Conservation (phyloP, 2,888 invertebrate species). For the Vanessa cardui region DNA sequence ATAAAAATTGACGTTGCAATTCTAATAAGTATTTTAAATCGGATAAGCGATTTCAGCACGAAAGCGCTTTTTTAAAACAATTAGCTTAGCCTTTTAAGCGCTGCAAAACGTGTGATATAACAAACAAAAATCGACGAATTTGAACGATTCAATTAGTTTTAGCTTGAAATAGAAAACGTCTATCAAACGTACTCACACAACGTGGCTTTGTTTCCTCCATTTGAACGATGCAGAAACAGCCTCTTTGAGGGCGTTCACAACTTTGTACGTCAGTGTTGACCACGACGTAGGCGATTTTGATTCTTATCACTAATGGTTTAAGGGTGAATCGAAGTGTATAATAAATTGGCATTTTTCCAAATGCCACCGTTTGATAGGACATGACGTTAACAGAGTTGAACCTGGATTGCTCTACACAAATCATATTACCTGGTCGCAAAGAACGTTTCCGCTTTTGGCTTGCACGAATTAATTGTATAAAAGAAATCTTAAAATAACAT, state of each 20-base stretch:
- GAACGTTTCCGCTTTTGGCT: conserved; percentile 5
- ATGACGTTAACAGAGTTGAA: conserved; percentile 63
- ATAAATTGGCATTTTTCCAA: conserved; percentile 25
- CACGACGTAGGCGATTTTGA: neutral
- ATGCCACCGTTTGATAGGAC: conserved; percentile 54
- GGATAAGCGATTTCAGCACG: too few relatives aligned
- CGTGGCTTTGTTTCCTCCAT: conserved; percentile 49
- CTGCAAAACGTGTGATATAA: conserved; percentile 6
- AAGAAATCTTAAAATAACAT: neutral
- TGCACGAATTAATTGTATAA: neutral
- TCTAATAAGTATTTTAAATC: too few relatives aligned
- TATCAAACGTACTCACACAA: conserved; percentile 45
- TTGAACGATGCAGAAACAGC: conserved; percentile 45
- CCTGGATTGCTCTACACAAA: conserved; percentile 58
- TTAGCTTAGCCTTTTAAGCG: neutral
- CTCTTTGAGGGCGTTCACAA: conserved; percentile 20
- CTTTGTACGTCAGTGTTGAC: neutral
- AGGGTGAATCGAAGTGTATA: neutral
- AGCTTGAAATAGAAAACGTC: conserved; percentile 48
- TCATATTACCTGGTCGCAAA: conserved; percentile 37
- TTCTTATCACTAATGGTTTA: neutral
- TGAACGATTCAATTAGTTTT: conserved; percentile 35
- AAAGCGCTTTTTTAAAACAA: too few relatives aligned
- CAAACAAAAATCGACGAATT: conserved; percentile 13
- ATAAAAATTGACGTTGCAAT: too few relatives aligned